Evolutionary conservation across 2,797 vertebrate species (phyloP), one percentile per base, ranked within the genome.

Genomic region (Anniella stebbinsi): DNA sequence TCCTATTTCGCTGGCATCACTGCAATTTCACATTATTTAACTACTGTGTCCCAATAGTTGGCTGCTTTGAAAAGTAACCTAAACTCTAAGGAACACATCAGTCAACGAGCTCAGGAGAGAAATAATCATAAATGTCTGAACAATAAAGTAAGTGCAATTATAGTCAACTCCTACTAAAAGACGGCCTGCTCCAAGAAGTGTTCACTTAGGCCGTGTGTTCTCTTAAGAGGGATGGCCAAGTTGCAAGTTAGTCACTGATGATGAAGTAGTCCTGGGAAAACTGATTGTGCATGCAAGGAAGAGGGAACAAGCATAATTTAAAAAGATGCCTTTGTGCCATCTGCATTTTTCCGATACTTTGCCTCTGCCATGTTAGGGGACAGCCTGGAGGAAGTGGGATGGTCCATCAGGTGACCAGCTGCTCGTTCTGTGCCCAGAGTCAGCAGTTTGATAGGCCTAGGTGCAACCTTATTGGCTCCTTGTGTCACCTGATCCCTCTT

Each of bases 1-100:
- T 98, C 98, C 98, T 98, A 98, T 98, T 98, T 98, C 95, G 95
- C 96, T 96, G 96, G 96, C 97, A 96, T 96, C 90, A 77, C 92
- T 95, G 96, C 96, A 96, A 96, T 97, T 97, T 97, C 97, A 97
- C 96, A 96, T 98, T 97, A 97, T 97, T 97, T 98, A 98, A 97
- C 97, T 96, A 94, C 97, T 96, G 96, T 95, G 95, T 96, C 95
- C 96, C 96, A 97, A 95, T 95, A 95, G 95, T 97, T 96, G 96
- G 93, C 93, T 95, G 93, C 86, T 80, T 89, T 94, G 96, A 94
- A 96, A 95, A 95, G 95, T 96, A 96, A 96, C 93, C 83, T 90
- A 92, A 88, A 87, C 81, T 91, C 88, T 72, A 89, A 95, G 94
- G 92, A 96, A 91, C 72, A 86, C 80, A 67, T 90, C 85, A 93